Evolutionary conservation across 2,113 vertebrate species (phyloP).

Genomic region (Anarrhichthys ocellatus): DNA sequence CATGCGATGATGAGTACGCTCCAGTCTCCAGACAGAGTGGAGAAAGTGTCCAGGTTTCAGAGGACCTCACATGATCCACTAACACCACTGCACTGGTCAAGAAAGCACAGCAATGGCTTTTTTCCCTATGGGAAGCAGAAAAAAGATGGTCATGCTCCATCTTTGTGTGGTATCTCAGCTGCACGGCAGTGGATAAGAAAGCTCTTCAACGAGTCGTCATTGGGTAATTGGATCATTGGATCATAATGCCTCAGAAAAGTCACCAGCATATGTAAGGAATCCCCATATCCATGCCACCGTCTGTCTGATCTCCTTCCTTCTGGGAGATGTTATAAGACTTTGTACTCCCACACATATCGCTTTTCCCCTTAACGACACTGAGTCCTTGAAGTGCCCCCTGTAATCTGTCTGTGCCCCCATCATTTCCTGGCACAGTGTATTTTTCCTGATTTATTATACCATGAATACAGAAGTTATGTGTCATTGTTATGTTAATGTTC

Average conservation of each 20-base stretch:
- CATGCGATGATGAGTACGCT: not conserved
- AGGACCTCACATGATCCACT: not conserved
- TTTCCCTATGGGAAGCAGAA: not conserved
- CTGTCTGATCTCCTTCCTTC: too few relatives aligned
- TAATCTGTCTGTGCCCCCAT: not conserved
- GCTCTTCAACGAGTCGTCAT: not conserved
- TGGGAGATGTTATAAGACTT: not conserved
- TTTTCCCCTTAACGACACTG: too few relatives aligned
- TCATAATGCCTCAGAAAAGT: not conserved
- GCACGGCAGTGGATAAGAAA: not conserved
- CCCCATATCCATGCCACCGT: too few relatives aligned
- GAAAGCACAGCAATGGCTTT: not conserved
- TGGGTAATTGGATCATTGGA: not conserved
- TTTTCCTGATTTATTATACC: not conserved
- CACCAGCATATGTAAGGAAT: not conserved
- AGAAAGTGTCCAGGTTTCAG: not conserved
- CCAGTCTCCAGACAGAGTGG: not conserved
- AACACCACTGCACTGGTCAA: not conserved
- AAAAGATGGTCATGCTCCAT: not conserved
- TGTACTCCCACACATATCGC: too few relatives aligned
- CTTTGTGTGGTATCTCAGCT: not conserved
- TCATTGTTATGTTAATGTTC: too few relatives aligned
- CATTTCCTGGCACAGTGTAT: not conserved
- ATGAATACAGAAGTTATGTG: not conserved
- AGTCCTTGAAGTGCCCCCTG: not conserved